Evolutionary conservation across 1,140 invertebrate genomes (phyloP), one percentile per base, ranked within the genome.

Genomic region (Philotrypesis tridentata): DNA sequence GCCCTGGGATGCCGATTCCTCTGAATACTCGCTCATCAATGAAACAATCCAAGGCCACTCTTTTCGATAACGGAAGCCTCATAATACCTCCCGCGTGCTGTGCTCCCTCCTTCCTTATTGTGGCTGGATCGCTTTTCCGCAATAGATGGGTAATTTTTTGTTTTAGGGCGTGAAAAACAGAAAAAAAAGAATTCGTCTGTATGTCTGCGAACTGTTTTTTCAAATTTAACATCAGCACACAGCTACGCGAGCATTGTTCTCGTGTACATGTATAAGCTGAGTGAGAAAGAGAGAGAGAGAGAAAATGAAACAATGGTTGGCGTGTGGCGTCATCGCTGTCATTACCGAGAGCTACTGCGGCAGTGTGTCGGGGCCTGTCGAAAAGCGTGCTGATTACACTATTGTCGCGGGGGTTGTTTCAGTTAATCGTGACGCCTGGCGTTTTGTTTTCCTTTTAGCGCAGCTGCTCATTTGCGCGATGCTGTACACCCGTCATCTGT

Each of bases 1-100:
- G 82, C 85, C 83, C 75, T 84, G 81, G 84, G 80, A 83, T 85
- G 31, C 68, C 82, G 85, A 82, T 72, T 82, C n/a, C 75, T 80
- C 84, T 91, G 89, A 91, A 91, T 91, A 88, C 89, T 87, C 86
- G 86, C 88, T 91, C 90, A 90, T 91, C 89, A 91, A 91, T 91
- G 89, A 90, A 89, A 91, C 89, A 90, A 91, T 91, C 85, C 89
- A 82, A 82, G 43, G 27, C 3, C 17, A 17, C 25, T 63, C 11
- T 65, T 73, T 73, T 80, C 43, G 40, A 78, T 78, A 70, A 78
- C 29, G 27, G 65, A 78, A 55, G 6, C 5, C 48, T n/a, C 14
- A 5, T 11, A 43, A 2, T 37, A 37, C 9, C 4, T 3, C 33
- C 3, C 40, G 43, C 12, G 17, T n/a, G 17, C 17, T 48, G 43